Evolutionary conservation across 2,113 vertebrate species (phyloP).

Genomic region (Python bivittatus): DNA sequence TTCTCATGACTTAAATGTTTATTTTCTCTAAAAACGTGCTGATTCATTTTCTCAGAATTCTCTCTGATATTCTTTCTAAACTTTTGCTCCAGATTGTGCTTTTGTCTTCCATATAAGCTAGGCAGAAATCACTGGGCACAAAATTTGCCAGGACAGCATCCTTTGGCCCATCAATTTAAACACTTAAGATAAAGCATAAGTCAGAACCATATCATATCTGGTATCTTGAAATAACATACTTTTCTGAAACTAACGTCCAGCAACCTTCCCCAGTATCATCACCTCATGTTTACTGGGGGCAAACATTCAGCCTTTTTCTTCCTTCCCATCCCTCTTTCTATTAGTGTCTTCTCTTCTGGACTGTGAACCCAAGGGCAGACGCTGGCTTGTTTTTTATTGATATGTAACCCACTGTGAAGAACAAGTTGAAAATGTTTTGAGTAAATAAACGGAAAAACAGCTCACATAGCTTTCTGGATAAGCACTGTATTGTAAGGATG

Average conservation of each 20-base stretch:
- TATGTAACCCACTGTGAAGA: not conserved
- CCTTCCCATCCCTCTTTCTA: not conserved
- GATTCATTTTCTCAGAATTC: too few species aligned
- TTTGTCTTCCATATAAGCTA: too few species aligned
- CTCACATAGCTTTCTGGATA: not conserved
- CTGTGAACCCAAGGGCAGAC: not conserved
- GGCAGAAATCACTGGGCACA: too few species aligned
- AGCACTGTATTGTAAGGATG: not conserved
- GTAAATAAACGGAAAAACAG: not conserved
- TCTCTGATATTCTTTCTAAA: too few species aligned
- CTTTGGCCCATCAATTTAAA: too few species aligned
- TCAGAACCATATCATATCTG: not conserved
- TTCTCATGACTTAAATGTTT: too few species aligned
- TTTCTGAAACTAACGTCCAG: not conserved
- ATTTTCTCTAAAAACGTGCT: too few species aligned
- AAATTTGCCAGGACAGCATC: too few species aligned
- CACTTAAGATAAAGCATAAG: too few species aligned
- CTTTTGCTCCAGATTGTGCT: too few species aligned
- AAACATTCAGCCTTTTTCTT: not conserved
- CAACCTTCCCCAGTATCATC: not conserved
- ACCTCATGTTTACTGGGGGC: not conserved
- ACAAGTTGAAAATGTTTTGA: not conserved
- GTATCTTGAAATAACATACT: not conserved
- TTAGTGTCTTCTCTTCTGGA: not conserved
- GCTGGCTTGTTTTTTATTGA: not conserved